Evolutionary conservation across 1,140 invertebrate genomes (phyloP), one percentile per base, ranked within the genome.

Genomic region (Phymastichus coffea): DNA sequence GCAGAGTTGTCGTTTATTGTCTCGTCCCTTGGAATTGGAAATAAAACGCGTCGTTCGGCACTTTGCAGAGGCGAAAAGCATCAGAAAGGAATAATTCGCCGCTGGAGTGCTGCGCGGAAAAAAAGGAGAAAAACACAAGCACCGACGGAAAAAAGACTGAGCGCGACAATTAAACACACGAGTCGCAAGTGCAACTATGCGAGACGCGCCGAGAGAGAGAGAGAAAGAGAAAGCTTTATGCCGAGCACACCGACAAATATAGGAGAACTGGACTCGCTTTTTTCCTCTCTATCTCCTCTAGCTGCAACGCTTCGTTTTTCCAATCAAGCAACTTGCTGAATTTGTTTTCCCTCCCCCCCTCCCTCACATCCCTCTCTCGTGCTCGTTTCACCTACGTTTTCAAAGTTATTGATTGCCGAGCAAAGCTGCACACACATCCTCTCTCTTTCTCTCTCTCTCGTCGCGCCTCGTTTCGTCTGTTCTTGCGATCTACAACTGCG

Each of bases 301-400:
- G 59, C 23, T 14, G 28, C 25, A 25, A 22, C 33, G 20, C 20
- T 38, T 15, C 26, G 28, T 35, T 77, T 77, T 78, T 79, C 75
- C 77, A 78, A 79, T 79, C 76, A 78, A 78, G 74, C 76, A 73
- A 78, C 76, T 77, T 76, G 76, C 77, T 78, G 76, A 79, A 78
- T 79, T 78, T 78, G 75, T 79, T 75, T 77, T 66, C 70, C 73
- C 67, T 73, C 76, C 70, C 76, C 74, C 70, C 66, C 7, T 3
- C 25, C 15, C 25, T 12, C 23, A n/a, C n/a, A n/a, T n/a, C n/a
- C n/a, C n/a, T 33, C 28, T 33, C 28, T 33, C 6, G 6, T 33
- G 28, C 28, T 33, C 6, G 6, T 12, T 6, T 33, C 12, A 12
- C 28, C 28, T 6, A 6, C 28, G 28, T 33, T 33, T 76, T 71